phyloP scores from a whole-genome alignment of 92 coral and sea anemone genomes.

The Hydrozoanthus gracilis region DNA sequence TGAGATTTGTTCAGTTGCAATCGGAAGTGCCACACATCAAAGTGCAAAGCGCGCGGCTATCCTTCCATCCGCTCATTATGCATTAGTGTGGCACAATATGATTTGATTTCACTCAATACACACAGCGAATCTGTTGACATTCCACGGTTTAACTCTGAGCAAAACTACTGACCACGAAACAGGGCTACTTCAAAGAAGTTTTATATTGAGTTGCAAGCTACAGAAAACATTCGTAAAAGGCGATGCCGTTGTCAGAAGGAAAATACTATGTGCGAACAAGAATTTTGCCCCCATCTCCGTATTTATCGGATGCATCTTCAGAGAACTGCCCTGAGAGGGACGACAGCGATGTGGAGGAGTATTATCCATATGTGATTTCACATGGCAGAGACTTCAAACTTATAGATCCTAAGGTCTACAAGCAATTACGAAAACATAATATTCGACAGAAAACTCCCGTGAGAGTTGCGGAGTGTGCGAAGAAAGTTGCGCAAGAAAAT shows the following conservation, averaged over 20 bases:
- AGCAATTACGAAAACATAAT: conserved; percentile 88
- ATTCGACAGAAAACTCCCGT: conserved; percentile 69
- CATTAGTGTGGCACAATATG: conserved; percentile 61
- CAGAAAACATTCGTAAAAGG: conserved; percentile 50
- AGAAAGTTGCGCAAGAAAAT: conserved; percentile 66
- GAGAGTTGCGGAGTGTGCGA: conserved; percentile 80
- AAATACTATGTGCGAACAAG: conserved; percentile 46
- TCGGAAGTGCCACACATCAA: conserved; percentile 96
- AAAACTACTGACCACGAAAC: neutral
- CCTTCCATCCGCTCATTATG: conserved; percentile 60
- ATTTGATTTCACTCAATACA: conserved; percentile 52
- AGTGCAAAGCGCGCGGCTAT: conserved; percentile 48
- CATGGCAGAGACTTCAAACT: conserved; percentile 84
- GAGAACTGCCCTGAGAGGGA: conserved; percentile 45
- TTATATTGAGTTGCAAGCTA: conserved; percentile 9
- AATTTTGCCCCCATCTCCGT: conserved; percentile 45
- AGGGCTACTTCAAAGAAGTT: neutral
- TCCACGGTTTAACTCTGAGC: conserved; percentile 10
- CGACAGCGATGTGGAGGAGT: conserved; percentile 83
- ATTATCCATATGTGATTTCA: conserved; percentile 87
- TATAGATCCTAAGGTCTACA: conserved; percentile 88
- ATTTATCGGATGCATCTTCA: conserved; percentile 34
- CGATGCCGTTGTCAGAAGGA: conserved; percentile 55
- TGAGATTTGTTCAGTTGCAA: conserved; percentile 79
- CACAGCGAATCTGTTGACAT: conserved; percentile 48